Evolutionary conservation across 2,797 vertebrate genomes (phyloP).

Genomic region (Thaleichthys pacificus): DNA sequence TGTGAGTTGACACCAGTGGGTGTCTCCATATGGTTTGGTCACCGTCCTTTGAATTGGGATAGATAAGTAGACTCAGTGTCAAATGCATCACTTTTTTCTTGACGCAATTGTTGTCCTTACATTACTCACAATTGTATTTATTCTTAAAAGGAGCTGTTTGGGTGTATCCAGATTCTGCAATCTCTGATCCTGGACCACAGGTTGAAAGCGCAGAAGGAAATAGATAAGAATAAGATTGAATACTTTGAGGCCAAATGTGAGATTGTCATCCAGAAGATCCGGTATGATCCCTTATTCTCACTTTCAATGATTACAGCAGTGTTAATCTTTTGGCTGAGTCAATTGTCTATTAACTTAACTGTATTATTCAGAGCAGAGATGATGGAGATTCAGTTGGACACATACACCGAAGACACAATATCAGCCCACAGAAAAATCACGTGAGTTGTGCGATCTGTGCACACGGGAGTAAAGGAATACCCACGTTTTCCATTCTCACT

Average conservation of each 20-base stretch:
- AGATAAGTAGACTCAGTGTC: neutral
- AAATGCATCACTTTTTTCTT: neutral
- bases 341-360: no score
- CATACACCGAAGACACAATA: constrained; percentile 79
- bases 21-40: neutral
- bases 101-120: neutral
- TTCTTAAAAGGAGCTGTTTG: constrained; percentile 74
- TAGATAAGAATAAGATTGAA: constrained; percentile 79
- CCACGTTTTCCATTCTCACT: neutral
- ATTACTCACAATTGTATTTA: neutral
- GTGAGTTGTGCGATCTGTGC: constrained; percentile 54
- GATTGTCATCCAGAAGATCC: constrained; percentile 82
- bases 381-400: constrained; percentile 80
- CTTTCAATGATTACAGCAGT: no score
- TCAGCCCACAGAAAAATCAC: constrained; percentile 80
- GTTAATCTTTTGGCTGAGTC: no score
- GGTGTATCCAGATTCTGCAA: constrained; percentile 80
- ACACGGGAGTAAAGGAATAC: neutral
- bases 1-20: constrained; percentile 46
- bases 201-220: constrained; percentile 79
- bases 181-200: constrained; percentile 78
- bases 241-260: constrained; percentile 87
- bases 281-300: constrained; percentile 62
- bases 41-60: neutral
- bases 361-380: constrained; percentile 75